Base-by-base conservation (phyloP, 2,113 vertebrate genomes). In the rabbit (Oryctolagus cuniculus) region DNA sequence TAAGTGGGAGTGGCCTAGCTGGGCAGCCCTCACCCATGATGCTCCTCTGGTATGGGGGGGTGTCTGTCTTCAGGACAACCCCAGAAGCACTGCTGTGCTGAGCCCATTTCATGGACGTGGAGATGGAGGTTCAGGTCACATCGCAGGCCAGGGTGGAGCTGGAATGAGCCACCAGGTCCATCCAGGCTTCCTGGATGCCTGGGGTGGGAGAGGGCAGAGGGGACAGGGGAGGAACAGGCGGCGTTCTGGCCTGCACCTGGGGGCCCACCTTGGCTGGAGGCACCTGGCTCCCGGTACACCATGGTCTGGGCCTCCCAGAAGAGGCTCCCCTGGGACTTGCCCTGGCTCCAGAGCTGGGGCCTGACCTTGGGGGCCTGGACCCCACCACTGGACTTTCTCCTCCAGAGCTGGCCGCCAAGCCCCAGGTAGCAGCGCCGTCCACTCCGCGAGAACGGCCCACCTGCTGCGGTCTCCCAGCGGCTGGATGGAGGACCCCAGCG, bases 151-250 rank as follows among this genome's bases (percentile, higher is more conserved):
- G 44, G 34, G 10, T 38, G 67, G 38, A 34, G 27, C 7, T 49
- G 44, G 49, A 22, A 17, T 0, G 0, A 1, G 9, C 4, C 10
- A 31, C 4, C 1, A 11, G 29, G 36, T 13, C 81, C 64, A 22
- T 29, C 51, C 24, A 8, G 38, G 75, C 63, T 15, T 29, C 25
- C 49, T 63, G 49, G 81, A 16, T 69, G 25, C 12, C 66, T 0
- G 15, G 12, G 16, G 9, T 1, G 8, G 10, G 49, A 10, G 0
- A 3, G 58, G 34, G 3, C 0, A 15, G 8, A 13, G 29, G 24
- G 7, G 8, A 44, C 84, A 49, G 49, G 17, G 34, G 22, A 36
- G 24, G 34, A 22, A 25, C 74, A 15, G 22, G 34, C 29, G 5
- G 17, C 25, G 82, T 2, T 44, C 38, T 6, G 84, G 25, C 38